phyloP scores from a whole-genome alignment of 1,140 invertebrate species.

The Drepana arcuata region DNA sequence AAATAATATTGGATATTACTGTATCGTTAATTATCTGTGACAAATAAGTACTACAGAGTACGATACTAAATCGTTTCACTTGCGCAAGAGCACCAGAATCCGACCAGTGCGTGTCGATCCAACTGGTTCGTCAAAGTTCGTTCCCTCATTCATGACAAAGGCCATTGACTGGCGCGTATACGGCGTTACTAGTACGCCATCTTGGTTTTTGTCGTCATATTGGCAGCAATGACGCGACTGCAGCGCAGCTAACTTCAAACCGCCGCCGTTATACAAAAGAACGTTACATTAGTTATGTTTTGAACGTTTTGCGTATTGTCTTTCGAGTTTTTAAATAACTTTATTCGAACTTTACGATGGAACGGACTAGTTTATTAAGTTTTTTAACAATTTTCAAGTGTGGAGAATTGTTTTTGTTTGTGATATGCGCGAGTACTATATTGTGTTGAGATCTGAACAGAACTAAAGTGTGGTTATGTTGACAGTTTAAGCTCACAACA shows the following conservation, averaged over 20 bases:
- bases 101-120: slow-evolving; percentile 16
- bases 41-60: too few species aligned
- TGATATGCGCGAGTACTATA: too few species aligned
- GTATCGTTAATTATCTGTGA: too few species aligned
- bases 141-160: slow-evolving; percentile 34
- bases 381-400: slow-evolving; percentile 9
- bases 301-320: slow-evolving; percentile 33
- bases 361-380: slow-evolving; percentile 20
- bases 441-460: slow-evolving; percentile 10
- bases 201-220: slow-evolving; percentile 17
- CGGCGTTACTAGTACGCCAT: slow-evolving; percentile 27
- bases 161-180: slow-evolving; percentile 43
- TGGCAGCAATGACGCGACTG: slow-evolving; percentile 34
- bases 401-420: too few species aligned
- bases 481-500: slow-evolving; percentile 17
- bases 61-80: too few species aligned
- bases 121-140: slow-evolving; percentile 33
- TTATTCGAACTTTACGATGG: slow-evolving; percentile 34
- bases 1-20: too few species aligned
- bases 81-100: slow-evolving; percentile 16
- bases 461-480: slow-evolving; percentile 54
- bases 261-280: slow-evolving; percentile 40
- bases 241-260: slow-evolving; percentile 44
- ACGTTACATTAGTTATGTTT: slow-evolving; percentile 52
- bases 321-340: slow-evolving; percentile 18